These are phyloP conservation scores for Anolis carolinensis DNA, from an alignment of 2,113 vertebrate genomes.

Conservation along the genomic window DNA sequence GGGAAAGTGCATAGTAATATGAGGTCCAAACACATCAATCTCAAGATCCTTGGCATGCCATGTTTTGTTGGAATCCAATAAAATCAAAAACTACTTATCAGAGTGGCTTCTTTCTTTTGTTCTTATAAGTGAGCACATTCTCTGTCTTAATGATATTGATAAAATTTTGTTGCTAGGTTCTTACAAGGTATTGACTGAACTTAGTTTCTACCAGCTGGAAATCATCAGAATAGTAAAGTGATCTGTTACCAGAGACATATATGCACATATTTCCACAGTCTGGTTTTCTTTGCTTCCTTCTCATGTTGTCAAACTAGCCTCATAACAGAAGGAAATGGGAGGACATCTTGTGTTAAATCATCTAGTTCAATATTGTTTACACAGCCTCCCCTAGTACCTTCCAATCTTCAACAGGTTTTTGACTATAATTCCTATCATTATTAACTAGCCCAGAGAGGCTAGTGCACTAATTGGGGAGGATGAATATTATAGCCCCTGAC, in stretches of 20 bases:
- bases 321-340: not conserved
- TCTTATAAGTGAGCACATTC: constrained; percentile 33
- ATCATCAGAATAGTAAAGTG: not conserved
- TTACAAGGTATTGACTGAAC: constrained; percentile 36
- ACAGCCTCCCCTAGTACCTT: not conserved
- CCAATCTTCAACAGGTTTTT: no score
- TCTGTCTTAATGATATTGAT: constrained; percentile 36
- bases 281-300: constrained; percentile 28
- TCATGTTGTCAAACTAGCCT: constrained; percentile 5
- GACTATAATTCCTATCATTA: no score
- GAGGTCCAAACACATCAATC: not conserved
- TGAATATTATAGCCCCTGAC: no score
- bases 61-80: constrained; percentile 47
- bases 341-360: not conserved
- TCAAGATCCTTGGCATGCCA: constrained; percentile 4
- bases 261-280: not conserved
- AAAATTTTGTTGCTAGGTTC: constrained; percentile 14
- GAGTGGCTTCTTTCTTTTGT: constrained; percentile 9
- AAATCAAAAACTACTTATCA: constrained; percentile 50
- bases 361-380: not conserved
- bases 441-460: no score
- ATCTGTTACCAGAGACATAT: not conserved
- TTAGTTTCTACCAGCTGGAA: constrained; percentile 42
- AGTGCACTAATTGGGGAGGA: no score
- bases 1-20: not conserved